Base-by-base conservation (phyloP, 2,113 vertebrate species). In the Melanotaenia duboulayi region DNA sequence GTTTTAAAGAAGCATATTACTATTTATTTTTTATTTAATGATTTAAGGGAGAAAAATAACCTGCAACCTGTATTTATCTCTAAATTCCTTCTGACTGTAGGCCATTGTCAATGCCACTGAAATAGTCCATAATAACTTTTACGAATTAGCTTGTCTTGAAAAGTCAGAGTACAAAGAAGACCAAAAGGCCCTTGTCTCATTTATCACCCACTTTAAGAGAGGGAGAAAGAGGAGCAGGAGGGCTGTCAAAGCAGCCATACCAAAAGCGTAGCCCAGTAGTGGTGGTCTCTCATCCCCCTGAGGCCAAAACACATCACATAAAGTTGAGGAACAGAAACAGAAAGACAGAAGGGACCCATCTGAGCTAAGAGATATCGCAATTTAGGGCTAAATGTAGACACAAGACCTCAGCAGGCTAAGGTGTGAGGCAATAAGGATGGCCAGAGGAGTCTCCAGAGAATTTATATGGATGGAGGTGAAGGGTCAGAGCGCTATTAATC, bases 401-500 rank as follows among this genome's bases (percentile, higher is more conserved):
- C 4, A 2, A 65, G 68, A 44, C 19, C 51, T 64, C n/a, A 1
- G 11, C 5, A n/a, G 54, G 39, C 56, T 46, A 62, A 80, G 63
- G 84, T 81, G 84, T 67, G 71, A 77, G 71, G 55, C 55, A 23
- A 40, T 32, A 56, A 66, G 44, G 57, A 75, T 77, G 81, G 74
- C 50, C 77, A 82, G 77, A 90, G 87, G 69, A 86, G 72, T 60
- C 82, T 80, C 42, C 3, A 23, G 78, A 85, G 83, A 88, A 93
- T 92, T 91, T 88, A 91, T 91, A 84, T 85, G 81, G 46, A 69
- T 60, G 40, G 74, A 87, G 91, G 90, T 93, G 79, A 90, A 81
- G 68, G 93, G 93, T 94, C 92, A 87, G 74, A 69, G 65, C 37
- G 80, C 92, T 86, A 93, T 94, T 94, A 92, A 94, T 94, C 93